phyloP scores from a whole-genome alignment of 2,113 vertebrate genomes.

The Morone chrysops region DNA sequence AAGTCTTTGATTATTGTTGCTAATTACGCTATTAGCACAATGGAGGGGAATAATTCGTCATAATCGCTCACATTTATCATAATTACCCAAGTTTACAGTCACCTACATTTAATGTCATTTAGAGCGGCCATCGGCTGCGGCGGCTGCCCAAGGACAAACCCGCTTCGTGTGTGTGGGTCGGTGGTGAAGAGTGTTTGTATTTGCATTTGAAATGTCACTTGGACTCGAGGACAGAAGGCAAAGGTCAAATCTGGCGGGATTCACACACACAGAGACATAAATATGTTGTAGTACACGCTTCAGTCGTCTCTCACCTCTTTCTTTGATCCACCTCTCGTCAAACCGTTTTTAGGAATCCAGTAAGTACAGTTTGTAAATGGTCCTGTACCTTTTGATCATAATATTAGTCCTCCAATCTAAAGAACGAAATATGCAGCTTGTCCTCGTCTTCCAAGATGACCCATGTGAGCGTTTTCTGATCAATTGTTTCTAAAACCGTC shows the following conservation, averaged over 20 bases:
- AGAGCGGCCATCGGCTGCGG: slow-evolving; percentile 31
- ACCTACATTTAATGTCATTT: slow-evolving; percentile 73
- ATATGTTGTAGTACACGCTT: neutral
- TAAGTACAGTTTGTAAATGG: neutral
- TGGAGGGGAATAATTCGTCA: slow-evolving; percentile 67
- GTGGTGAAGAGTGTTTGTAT: slow-evolving; percentile 34
- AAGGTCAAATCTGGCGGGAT: slow-evolving; percentile 42
- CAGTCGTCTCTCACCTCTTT: neutral
- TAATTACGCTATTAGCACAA: slow-evolving; percentile 78
- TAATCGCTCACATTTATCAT: slow-evolving; percentile 80
- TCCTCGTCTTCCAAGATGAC: no score
- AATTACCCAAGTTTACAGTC: slow-evolving; percentile 78
- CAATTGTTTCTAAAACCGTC: no score
- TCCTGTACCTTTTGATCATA: neutral
- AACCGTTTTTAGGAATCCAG: neutral
- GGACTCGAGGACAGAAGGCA: slow-evolving; percentile 48
- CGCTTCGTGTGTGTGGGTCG: neutral
- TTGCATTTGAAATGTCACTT: slow-evolving; percentile 64
- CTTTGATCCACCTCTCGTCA: neutral
- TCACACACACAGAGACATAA: slow-evolving; percentile 11
- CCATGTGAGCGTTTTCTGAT: no score
- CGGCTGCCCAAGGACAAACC: slow-evolving; percentile 65
- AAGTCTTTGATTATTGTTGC: slow-evolving; percentile 79
- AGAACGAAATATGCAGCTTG: no score
- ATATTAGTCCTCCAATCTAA: no score